Conservation (phyloP, 2,888 invertebrate genomes). For the Papilio gigon region DNA sequence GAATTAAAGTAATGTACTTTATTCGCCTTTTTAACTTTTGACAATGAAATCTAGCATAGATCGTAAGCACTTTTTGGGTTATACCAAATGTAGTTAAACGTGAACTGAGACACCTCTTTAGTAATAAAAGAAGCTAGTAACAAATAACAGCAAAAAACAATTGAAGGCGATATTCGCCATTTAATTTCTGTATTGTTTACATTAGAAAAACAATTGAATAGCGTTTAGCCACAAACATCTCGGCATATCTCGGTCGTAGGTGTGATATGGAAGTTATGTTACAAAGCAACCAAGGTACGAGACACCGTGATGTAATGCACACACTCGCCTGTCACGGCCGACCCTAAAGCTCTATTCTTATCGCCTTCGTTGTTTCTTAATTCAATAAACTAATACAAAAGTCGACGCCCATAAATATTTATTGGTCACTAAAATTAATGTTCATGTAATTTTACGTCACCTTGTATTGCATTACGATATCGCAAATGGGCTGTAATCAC, state of each 20-base stretch:
- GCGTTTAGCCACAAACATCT: not conserved
- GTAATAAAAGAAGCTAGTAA: too few relatives aligned
- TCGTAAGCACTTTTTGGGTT: too few relatives aligned
- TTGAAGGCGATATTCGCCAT: slow-evolving; percentile 1
- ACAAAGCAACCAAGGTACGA: slow-evolving; percentile 19
- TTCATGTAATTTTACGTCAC: slow-evolving; percentile 55
- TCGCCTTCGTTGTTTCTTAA: slow-evolving; percentile 55
- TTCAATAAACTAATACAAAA: slow-evolving; percentile 52
- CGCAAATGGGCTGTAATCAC: slow-evolving; percentile 43
- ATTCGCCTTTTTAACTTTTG: too few relatives aligned
- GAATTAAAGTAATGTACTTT: too few relatives aligned
- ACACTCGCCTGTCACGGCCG: slow-evolving; percentile 51
- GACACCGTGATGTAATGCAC: slow-evolving; percentile 43
- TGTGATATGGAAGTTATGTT: slow-evolving; percentile 22
- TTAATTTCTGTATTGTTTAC: not conserved
- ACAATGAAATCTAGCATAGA: too few relatives aligned
- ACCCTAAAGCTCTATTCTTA: slow-evolving; percentile 50
- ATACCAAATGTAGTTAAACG: too few relatives aligned
- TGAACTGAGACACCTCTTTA: too few relatives aligned
- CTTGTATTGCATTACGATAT: slow-evolving; percentile 52
- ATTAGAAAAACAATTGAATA: slow-evolving; percentile 14
- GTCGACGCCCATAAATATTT: slow-evolving; percentile 57
- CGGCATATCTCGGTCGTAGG: slow-evolving; percentile 5
- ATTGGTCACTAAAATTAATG: slow-evolving; percentile 63
- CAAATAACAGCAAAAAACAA: not conserved